Evolutionary conservation across 2,797 vertebrate genomes (phyloP), one percentile per base, ranked within the genome.

Genomic region (Gobio occitaniae): DNA sequence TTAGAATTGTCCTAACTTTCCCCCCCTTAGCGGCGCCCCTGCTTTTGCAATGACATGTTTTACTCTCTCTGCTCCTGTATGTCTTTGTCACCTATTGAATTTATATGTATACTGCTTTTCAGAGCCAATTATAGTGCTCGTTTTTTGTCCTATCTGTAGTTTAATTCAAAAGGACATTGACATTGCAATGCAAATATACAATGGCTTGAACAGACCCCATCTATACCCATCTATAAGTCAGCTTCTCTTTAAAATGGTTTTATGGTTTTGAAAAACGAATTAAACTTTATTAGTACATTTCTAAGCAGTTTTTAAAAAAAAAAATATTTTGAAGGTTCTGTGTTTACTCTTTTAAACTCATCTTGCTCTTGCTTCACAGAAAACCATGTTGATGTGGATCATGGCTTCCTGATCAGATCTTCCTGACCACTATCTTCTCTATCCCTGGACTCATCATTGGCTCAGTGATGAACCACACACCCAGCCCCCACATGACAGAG

Each of bases 381-480:
- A 75, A 61, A 25, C 69, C 83, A 85, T 87, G 80, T 66, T 83
- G 41, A 61, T 47, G 85, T 83, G 80, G 15, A 82, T 82, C 32
- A 83, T 86, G 68, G 17, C 74, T 38, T 86, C 19, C 68, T 85
- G 76, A 59, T 25, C 21, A 52, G 32, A 71, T 56, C 65, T 17
- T n/a, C 59, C 76, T 50, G 69, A 59, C 70, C 76, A 41, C 72
- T 82, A 78, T 69, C 74, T 77, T 81, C 72, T 50, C 70, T 21
- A 15, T 65, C 32, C 16, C 19, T 78, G 15, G 13, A 56, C 82
- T 78, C 15, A 59, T 85, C 90, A 80, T 83, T 85, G 86, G 38
- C 82, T 88, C 81, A 80, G 44, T 88, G 91, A 99, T 99, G 98
- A 99, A 97, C 92, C 97, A 98, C 88, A 96, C 96, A 1, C 93